Base-by-base conservation (phyloP, 2,797 vertebrate species). In the Falco columbarius region DNA sequence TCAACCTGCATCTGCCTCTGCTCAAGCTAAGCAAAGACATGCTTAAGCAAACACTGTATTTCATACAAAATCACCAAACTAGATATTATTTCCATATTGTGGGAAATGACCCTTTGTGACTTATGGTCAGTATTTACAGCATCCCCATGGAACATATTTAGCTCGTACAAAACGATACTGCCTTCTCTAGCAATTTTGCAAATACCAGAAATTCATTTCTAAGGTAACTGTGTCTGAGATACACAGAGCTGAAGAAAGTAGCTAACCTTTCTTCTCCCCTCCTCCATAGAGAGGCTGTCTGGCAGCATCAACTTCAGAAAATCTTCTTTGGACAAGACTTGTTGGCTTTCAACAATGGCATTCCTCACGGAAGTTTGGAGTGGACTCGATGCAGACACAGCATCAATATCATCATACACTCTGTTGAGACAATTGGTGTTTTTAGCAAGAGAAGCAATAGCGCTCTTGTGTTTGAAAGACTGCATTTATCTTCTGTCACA, bases 271-370 rank as follows among this genome's bases (percentile, higher is more conserved):
- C 98, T 98, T 97, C 97, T 98, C 68, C 98, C 97, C 70, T 99
- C 98, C 56, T 99, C 99, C 88, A 98, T 97, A 15, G 98, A 97
- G 38, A 98, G 98, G 96, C 98, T 99, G 94, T 98, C 98, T 7
- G 98, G 98, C 92, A 99, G 95, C 98, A 99, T 99, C 98, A 99
- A 61, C 96, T 99, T 99, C 94, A 99, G 96, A 94, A 99, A 99
- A 85, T 99, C 99, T 94, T 99, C 99, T 97, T 99, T 99, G 34
- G 99, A 99, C 90, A 99, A 98, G 51, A 98, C 98, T 83, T 98
- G 98, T 38, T 98, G 98, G 19, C 98, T 97, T 96, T 98, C 98
- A 52, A 98, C 97, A 81, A 97, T 80, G 13, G 97, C 46, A 24
- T 98, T 98, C 71, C 97, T 98, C 63, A 98, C 97, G 3, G 97